Conservation (phyloP, 2,113 vertebrate species). For the Sigmodon hispidus region DNA sequence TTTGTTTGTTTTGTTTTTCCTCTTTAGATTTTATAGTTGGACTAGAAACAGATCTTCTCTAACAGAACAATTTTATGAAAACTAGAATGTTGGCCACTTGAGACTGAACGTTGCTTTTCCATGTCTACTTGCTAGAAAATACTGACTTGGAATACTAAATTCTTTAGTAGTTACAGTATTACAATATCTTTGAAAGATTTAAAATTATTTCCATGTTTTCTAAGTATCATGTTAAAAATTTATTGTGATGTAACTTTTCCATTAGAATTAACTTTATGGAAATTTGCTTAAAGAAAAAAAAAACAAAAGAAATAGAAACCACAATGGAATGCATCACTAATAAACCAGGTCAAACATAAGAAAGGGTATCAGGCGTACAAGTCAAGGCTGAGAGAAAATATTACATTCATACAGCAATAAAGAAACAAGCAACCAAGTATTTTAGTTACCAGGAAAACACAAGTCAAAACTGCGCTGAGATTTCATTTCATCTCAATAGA, state of each 20-base stretch:
- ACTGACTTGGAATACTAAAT: conserved; percentile 6
- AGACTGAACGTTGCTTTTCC: background rate
- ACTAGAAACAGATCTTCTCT: conserved; percentile 24
- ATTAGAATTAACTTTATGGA: conserved; percentile 50
- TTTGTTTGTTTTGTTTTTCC: background rate
- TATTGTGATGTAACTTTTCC: conserved; percentile 42
- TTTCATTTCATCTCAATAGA: background rate
- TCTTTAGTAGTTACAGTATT: conserved; percentile 15
- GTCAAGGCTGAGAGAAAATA: background rate
- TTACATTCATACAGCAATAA: background rate
- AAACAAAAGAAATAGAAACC: background rate
- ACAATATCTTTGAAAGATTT: conserved; percentile 47
- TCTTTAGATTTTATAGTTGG: conserved; percentile 8
- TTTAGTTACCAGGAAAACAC: background rate
- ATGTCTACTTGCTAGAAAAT: conserved; percentile 1
- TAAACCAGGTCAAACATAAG: background rate
- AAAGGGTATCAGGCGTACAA: background rate
- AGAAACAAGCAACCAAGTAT: background rate
- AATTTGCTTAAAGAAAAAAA: conserved; percentile 52
- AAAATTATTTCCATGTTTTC: conserved; percentile 48
- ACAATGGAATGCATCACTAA: background rate
- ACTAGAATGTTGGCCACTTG: background rate
- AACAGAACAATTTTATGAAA: conserved; percentile 16
- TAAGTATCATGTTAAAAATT: conserved; percentile 49
- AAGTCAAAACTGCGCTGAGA: background rate